These are phyloP conservation scores for Campylomormyrus numenius DNA, from an alignment of 2,113 vertebrate genomes.

Conservation along the genomic window DNA sequence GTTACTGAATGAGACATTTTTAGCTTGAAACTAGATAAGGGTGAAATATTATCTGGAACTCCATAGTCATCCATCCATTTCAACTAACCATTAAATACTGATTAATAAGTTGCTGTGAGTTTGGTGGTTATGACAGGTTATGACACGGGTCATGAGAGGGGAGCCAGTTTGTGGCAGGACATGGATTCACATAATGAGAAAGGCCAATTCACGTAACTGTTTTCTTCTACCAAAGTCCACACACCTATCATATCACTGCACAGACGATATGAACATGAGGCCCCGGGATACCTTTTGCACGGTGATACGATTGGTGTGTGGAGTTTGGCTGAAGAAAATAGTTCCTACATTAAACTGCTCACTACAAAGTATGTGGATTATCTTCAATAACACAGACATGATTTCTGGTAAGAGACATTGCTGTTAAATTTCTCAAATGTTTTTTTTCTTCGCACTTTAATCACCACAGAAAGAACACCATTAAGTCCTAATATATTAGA, in stretches of 20 bases:
- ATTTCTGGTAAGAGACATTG: neutral
- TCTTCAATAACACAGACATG: neutral
- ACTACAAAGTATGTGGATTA: neutral
- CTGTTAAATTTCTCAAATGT: neutral
- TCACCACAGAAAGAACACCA: neutral
- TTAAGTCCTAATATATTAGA: neutral
- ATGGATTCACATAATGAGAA: neutral
- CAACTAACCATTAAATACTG: neutral
- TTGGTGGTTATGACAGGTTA: neutral
- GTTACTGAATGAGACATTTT: neutral
- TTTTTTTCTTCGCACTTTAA: neutral
- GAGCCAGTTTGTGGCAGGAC: neutral
- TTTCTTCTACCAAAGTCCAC: neutral
- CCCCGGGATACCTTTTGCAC: neutral
- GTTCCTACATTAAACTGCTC: neutral
- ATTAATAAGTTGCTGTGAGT: neutral
- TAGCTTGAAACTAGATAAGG: neutral
- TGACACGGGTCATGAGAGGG: neutral
- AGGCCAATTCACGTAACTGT: neutral
- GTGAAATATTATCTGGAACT: neutral
- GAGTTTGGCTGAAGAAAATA: neutral
- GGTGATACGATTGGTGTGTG: neutral
- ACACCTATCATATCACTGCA: neutral
- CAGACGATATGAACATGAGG: neutral
- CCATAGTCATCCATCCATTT: neutral